These are phyloP conservation scores for Austrofundulus limnaeus DNA, from an alignment of 2,113 vertebrate genomes.

Conservation along the genomic window DNA sequence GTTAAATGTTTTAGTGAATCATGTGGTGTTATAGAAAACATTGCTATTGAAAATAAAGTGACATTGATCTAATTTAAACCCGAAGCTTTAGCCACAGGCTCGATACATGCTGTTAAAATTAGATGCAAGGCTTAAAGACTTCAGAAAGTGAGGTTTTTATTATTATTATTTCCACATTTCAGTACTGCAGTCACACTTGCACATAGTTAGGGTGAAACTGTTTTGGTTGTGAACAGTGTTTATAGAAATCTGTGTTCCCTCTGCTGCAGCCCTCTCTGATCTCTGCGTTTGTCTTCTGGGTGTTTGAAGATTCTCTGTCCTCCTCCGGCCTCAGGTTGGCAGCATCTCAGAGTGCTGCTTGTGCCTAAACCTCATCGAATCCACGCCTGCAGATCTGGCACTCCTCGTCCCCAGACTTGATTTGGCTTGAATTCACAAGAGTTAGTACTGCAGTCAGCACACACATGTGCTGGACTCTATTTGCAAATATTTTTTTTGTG, in stretches of 20 bases:
- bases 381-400: constrained; percentile 31
- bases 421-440: constrained; percentile 46
- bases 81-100: not conserved
- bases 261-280: constrained; percentile 21
- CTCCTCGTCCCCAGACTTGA: constrained; percentile 26
- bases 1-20: not conserved
- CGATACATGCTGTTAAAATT: not conserved
- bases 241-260: constrained; percentile 28
- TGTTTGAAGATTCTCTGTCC: constrained; percentile 31
- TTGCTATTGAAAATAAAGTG: constrained; percentile 2
- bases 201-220: constrained; percentile 10
- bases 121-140: not conserved
- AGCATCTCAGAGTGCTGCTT: constrained; percentile 31
- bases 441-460: constrained; percentile 27
- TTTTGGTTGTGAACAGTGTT: constrained; percentile 21
- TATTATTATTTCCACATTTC: not conserved
- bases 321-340: constrained; percentile 40
- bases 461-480: constrained; percentile 4
- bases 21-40: not conserved
- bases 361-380: constrained; percentile 49
- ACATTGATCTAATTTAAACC: no score
- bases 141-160: not conserved
- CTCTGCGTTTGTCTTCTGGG: constrained; percentile 26
- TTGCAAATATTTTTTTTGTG: constrained; percentile 26
- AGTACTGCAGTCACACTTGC: not conserved